Evolutionary conservation across 2,113 vertebrate genomes (phyloP).

Genomic region (Mirza zaza): DNA sequence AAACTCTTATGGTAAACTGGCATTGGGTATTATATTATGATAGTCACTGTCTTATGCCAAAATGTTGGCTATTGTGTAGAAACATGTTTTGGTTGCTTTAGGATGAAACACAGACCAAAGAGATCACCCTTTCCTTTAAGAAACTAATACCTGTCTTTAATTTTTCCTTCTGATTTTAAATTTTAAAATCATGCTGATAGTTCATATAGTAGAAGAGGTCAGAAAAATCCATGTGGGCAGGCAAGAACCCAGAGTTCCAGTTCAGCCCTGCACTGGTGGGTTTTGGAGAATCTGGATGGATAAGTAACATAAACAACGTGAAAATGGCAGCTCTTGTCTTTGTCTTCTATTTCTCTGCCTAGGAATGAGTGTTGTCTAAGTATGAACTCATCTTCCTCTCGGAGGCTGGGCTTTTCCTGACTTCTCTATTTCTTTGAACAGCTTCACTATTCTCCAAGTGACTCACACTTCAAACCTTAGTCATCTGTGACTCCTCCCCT

Average conservation of each 20-base stretch:
- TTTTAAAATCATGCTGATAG: constrained; percentile 16
- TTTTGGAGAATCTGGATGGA: neutral
- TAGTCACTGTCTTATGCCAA: neutral
- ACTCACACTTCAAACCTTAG: neutral
- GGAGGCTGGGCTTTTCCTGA: neutral
- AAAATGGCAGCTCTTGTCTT: neutral
- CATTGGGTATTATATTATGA: neutral
- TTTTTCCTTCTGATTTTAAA: neutral
- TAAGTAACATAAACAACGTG: neutral
- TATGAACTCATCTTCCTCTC: neutral
- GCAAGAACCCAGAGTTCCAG: neutral
- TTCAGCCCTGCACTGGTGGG: neutral
- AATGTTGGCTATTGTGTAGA: neutral
- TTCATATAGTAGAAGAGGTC: neutral
- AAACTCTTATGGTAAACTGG: neutral
- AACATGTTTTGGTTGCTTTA: neutral
- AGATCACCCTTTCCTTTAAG: neutral
- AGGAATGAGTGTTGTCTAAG: neutral
- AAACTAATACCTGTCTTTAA: neutral
- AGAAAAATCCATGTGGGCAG: neutral
- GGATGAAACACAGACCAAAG: neutral
- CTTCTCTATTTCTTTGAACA: neutral
- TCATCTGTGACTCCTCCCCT: constrained; percentile 15
- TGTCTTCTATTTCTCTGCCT: neutral
- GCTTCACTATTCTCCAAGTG: neutral